Evolutionary conservation across 2,113 vertebrate species (phyloP).

Genomic region (Chamaetylas fuelleborni): DNA sequence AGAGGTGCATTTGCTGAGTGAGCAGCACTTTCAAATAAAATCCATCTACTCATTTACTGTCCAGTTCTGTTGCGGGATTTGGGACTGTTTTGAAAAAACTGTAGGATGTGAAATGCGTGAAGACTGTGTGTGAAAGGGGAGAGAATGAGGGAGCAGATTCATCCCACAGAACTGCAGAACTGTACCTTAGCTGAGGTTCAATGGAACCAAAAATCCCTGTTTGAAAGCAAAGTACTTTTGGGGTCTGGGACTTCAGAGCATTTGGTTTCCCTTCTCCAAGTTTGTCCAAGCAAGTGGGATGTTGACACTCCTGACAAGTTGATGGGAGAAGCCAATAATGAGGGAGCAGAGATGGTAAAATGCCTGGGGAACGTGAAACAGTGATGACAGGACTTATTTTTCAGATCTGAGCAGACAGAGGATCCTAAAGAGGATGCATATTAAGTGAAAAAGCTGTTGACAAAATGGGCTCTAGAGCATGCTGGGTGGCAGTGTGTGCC

Average conservation of each 20-base stretch:
- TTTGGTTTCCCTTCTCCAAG: conserved; percentile 18
- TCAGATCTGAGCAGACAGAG: background rate
- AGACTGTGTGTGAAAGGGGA: background rate
- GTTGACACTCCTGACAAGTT: background rate
- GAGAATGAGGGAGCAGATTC: background rate
- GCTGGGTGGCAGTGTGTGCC: background rate
- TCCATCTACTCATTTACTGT: conserved; percentile 29
- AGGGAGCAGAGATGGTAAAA: background rate
- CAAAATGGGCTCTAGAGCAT: background rate
- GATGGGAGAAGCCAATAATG: background rate
- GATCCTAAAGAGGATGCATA: background rate
- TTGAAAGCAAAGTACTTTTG: background rate
- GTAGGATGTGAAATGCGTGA: background rate
- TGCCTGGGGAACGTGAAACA: background rate
- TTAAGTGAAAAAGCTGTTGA: background rate
- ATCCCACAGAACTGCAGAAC: background rate
- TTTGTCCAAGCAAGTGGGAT: background rate
- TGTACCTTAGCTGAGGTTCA: background rate
- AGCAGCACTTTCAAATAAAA: conserved; percentile 58
- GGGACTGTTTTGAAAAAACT: conserved; percentile 1
- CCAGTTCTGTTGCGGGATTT: conserved; percentile 9
- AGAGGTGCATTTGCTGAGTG: conserved; percentile 50
- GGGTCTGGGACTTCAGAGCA: background rate
- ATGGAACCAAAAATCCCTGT: background rate
- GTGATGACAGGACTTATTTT: background rate